phyloP scores from a whole-genome alignment of 2,113 vertebrate genomes.

The Microcebus jonahi region DNA sequence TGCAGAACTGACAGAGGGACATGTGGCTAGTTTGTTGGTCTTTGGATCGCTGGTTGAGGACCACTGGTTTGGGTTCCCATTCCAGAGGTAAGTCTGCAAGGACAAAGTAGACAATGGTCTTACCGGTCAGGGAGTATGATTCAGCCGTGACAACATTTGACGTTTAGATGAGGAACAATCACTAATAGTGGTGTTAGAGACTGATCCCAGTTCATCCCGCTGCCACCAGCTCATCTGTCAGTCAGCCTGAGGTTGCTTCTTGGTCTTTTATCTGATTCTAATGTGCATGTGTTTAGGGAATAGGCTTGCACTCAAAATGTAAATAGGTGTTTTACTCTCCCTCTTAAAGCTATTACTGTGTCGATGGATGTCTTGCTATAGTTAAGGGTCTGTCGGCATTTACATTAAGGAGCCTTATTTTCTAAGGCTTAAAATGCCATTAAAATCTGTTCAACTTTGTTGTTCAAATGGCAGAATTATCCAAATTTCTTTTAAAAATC shows the following conservation, averaged over 20 bases:
- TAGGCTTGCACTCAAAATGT: conserved; percentile 73
- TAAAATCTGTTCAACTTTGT: conserved; percentile 62
- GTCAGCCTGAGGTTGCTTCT: conserved; percentile 42
- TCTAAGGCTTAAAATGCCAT: conserved; percentile 72
- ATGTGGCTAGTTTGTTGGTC: fast-evolving
- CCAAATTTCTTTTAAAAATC: conserved; percentile 69
- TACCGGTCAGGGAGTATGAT: neutral
- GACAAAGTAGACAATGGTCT: neutral
- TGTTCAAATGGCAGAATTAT: conserved; percentile 77
- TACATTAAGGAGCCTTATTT: conserved; percentile 57
- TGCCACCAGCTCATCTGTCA: conserved; percentile 47
- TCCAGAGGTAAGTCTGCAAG: fast-evolving
- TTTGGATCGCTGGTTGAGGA: fast-evolving
- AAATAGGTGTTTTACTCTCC: conserved; percentile 73
- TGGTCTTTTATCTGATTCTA: conserved; percentile 66
- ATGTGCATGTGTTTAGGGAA: conserved; percentile 67
- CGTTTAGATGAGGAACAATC: conserved; percentile 13
- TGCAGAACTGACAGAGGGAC: neutral
- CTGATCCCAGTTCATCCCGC: conserved; percentile 24
- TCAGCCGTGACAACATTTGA: neutral
- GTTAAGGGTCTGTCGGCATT: conserved; percentile 68
- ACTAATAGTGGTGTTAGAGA: conserved; percentile 27
- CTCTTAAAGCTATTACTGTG: conserved; percentile 75
- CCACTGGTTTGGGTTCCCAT: fast-evolving
- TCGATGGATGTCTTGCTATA: conserved; percentile 32